A percentile compares a stretch with the other conserved stretches of the same genome.
Evolutionary conservation across 2,888 invertebrate genomes (phyloP).

Genomic region (Tillus elongatus): DNA sequence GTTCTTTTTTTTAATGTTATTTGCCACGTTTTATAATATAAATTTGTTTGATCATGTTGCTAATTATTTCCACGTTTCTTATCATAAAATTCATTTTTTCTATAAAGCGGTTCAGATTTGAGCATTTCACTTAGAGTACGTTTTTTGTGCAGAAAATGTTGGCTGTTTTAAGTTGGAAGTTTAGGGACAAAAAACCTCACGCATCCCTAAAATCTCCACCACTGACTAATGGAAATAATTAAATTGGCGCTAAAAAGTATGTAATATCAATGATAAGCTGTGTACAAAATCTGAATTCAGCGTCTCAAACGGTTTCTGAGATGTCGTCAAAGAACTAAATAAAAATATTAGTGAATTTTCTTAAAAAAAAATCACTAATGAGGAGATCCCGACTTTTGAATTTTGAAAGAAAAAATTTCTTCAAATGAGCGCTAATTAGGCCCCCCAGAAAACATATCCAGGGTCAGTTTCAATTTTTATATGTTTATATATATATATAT

Average conservation of each 20-base stretch:
- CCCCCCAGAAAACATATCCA: too few relatives aligned
- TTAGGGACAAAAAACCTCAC: background rate
- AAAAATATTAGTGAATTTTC: too few relatives aligned
- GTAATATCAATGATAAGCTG: too few relatives aligned
- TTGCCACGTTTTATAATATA: background rate
- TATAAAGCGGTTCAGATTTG: background rate
- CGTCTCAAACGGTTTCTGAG: background rate
- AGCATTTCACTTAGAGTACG: background rate
- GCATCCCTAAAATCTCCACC: conserved; percentile 2
- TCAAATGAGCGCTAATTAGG: too few relatives aligned
- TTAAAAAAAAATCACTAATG: too few relatives aligned
- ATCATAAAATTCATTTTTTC: conserved; percentile 1
- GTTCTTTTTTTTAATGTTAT: background rate
- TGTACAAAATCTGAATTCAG: background rate
- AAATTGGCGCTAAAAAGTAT: background rate
- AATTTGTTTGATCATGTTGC: conserved; percentile 1
- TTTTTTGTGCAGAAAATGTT: background rate
- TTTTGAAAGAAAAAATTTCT: too few relatives aligned
- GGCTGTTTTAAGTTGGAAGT: too few relatives aligned
- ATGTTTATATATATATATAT: too few relatives aligned
- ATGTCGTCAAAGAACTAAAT: background rate
- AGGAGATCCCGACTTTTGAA: too few relatives aligned
- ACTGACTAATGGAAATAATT: background rate
- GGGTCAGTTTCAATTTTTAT: too few relatives aligned
- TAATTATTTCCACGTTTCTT: background rate